Evolutionary conservation across 2,888 invertebrate species (phyloP), one percentile per base, ranked within the genome.

Genomic region (Hirtodrosophila confusa): DNA sequence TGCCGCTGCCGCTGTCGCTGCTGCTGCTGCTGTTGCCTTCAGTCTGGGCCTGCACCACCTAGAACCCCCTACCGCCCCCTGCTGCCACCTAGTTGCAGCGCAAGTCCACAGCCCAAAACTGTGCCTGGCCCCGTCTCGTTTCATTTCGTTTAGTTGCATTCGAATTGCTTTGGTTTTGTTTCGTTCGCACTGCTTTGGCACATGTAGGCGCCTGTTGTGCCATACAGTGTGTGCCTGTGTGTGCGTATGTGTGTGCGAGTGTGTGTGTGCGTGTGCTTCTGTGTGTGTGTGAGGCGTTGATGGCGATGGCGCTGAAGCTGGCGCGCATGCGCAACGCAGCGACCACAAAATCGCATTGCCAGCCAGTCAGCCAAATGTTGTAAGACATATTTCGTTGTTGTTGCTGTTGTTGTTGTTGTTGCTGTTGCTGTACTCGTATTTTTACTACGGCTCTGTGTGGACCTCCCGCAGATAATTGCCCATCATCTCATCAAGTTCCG

Each of bases 401-500:
- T 45, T 63, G 67, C 35, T 60, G 48, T 23, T 60, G 37, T 7
- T 57, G 36, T 33, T 55, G 39, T 29, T 48, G 23, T n/a, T 53
- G 35, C n/a, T 54, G 51, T 43, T 58, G 61, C 39, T 58, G 37
- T 48, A 49, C 31, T 29, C 61, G 62, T 58, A 49, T 50, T 56
- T 57, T 74, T 73, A 63, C 63, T 74, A 63, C 57, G 45, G 57
- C 39, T 43, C 54, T 72, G 58, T 83, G 80, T 54, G 88, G 90
- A 90, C 90, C 90, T 89, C 90, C 90, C 90, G 89, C 89, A 87
- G 90, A 90, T 90, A 90, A 90, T 90, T 90, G 90, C 89, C 88
- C 89, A 88, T 89, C 90, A 90, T 88, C 89, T 89, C 89, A 89
- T 90, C 90, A 88, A 89, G 90, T 90, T 88, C 90, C 90, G 90